Evolutionary conservation across 1,140 invertebrate species (phyloP).

Genomic region (Brachionus calyciflorus): DNA sequence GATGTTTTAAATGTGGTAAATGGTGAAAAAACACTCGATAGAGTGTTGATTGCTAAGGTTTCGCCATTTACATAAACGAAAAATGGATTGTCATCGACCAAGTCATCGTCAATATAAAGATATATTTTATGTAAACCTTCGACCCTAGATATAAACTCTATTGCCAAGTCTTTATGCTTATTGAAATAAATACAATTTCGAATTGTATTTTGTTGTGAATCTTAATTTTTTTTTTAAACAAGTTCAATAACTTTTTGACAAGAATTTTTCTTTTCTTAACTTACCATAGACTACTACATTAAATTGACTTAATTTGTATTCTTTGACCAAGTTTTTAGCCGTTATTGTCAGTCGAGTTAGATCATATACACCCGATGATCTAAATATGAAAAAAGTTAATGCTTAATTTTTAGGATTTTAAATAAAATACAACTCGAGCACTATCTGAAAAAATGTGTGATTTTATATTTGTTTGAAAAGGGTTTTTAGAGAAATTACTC

Average conservation of each 20-base stretch:
- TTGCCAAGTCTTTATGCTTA: not conserved
- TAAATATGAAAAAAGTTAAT: not conserved
- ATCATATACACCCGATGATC: slow-evolving; percentile 33
- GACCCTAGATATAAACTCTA: slow-evolving; percentile 5
- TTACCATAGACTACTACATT: not conserved
- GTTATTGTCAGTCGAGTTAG: not conserved
- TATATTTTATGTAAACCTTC: slow-evolving; percentile 22
- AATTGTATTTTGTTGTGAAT: not conserved
- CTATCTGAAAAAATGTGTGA: no score
- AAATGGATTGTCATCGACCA: slow-evolving; percentile 24
- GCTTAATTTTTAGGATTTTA: no score
- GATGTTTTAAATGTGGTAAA: slow-evolving; percentile 21
- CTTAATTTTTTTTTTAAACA: no score
- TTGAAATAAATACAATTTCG: slow-evolving; percentile 14
- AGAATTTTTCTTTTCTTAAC: no score
- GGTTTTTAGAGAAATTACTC: no score
- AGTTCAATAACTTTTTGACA: no score
- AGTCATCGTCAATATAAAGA: slow-evolving; percentile 7
- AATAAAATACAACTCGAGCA: no score
- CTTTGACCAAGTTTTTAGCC: not conserved
- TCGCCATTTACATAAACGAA: slow-evolving; percentile 3
- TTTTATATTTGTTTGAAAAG: not conserved
- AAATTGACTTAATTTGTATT: not conserved
- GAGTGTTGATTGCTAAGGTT: not conserved
- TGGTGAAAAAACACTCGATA: slow-evolving; percentile 12